A percentile compares a stretch with the other conserved stretches of the same genome.
These are phyloP conservation scores for Meda fulgida DNA, from an alignment of 2,797 vertebrate species.

Conservation along the genomic window DNA sequence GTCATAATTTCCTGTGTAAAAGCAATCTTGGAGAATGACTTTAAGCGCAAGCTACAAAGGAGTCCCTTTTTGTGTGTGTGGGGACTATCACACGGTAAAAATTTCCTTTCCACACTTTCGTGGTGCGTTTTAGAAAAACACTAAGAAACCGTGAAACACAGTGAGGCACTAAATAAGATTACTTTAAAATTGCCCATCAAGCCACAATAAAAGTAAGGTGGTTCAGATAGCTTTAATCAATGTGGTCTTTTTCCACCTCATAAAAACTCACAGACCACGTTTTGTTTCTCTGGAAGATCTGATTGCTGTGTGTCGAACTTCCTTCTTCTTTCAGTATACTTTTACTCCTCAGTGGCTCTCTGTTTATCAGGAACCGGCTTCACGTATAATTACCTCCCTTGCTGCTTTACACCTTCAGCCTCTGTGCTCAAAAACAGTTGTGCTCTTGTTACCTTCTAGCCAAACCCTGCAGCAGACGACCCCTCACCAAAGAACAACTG, in stretches of 20 bases:
- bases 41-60: slow-evolving; percentile 8
- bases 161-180: neutral
- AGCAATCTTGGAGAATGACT: slow-evolving; percentile 35
- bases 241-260: slow-evolving; percentile 23
- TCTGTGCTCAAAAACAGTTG: slow-evolving; percentile 45
- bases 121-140: neutral
- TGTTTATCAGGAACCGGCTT: slow-evolving; percentile 44
- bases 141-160: neutral
- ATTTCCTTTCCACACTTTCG: neutral
- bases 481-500: slow-evolving; percentile 8
- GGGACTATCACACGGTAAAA: neutral
- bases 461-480: slow-evolving; percentile 26
- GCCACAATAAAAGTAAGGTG: slow-evolving; percentile 8
- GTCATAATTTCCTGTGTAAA: slow-evolving; percentile 45
- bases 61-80: slow-evolving; percentile 9
- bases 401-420: slow-evolving; percentile 48
- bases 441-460: slow-evolving; percentile 40
- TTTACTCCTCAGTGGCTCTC: slow-evolving; percentile 40
- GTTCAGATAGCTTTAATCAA: slow-evolving; percentile 8
- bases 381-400: slow-evolving; percentile 48
- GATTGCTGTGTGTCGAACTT: slow-evolving; percentile 31
- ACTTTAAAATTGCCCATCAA: neutral
- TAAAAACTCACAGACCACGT: slow-evolving; percentile 30
- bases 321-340: slow-evolving; percentile 29
- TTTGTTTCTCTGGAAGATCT: slow-evolving; percentile 27